These are phyloP conservation scores for Carollia perspicillata DNA, from an alignment of 2,113 vertebrate species.

Conservation along the genomic window DNA sequence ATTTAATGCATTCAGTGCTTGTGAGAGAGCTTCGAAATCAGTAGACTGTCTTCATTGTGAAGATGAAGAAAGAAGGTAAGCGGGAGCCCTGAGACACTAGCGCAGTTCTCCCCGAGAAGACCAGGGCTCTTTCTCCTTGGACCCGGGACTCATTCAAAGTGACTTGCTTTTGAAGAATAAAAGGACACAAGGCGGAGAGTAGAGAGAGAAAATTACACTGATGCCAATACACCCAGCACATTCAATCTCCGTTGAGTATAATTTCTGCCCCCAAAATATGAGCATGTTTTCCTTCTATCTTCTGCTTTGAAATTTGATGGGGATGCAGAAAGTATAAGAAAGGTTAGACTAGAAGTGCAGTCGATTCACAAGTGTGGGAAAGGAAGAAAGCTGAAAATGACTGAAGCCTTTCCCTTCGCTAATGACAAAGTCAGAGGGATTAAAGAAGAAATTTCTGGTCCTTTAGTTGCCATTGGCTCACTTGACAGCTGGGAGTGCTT, in stretches of 20 bases:
- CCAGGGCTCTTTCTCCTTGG: not conserved
- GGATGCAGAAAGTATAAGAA: not conserved
- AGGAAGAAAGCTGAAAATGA: not conserved
- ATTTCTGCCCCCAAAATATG: not conserved
- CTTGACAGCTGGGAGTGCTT: not conserved
- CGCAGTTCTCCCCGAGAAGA: not conserved
- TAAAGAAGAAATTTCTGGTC: not conserved
- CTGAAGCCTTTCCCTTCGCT: not conserved
- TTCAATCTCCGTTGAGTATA: not conserved
- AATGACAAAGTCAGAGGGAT: not conserved
- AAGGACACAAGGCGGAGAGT: not conserved
- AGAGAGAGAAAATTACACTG: not conserved
- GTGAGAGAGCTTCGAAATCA: not conserved
- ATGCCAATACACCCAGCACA: not conserved
- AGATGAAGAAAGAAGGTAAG: not conserved
- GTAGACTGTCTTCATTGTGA: not conserved
- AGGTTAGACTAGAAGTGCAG: not conserved
- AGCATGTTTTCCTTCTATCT: not conserved
- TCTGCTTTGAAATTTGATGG: not conserved
- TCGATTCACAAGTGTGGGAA: not conserved
- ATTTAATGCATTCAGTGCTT: not conserved
- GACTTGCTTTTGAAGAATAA: not conserved
- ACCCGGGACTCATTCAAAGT: not conserved
- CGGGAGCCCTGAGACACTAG: not conserved
- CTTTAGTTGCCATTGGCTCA: not conserved